Conservation (phyloP, 2,888 invertebrate species). For the Nomada ferruginata region DNA sequence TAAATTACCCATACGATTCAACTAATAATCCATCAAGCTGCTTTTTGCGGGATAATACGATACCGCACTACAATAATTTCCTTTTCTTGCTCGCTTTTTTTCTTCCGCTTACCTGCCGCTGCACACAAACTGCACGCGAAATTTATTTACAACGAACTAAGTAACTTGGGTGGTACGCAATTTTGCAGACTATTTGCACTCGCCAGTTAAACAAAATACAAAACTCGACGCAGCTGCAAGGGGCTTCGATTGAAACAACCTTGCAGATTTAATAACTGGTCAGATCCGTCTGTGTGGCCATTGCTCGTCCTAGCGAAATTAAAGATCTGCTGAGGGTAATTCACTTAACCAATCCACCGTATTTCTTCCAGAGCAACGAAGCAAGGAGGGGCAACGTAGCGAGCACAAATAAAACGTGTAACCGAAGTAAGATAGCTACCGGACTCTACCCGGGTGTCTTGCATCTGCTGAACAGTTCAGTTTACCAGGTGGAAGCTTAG, state of each 20-base stretch:
- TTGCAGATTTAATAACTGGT: constrained; percentile 24
- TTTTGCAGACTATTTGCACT: constrained; percentile 55
- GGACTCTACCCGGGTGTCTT: constrained; percentile 25
- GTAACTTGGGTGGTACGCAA: constrained; percentile 44
- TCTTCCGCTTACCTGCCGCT: constrained; percentile 16
- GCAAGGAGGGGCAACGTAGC: constrained; percentile 24
- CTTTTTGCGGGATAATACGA: constrained; percentile 37
- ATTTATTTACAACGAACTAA: constrained; percentile 43
- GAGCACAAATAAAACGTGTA: constrained; percentile 33
- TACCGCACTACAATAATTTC: background rate
- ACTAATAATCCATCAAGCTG: background rate
- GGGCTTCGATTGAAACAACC: constrained; percentile 57
- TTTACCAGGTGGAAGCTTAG: constrained; percentile 28
- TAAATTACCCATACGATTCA: constrained; percentile 22
- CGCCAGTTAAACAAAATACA: constrained; percentile 46
- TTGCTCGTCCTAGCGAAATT: constrained; percentile 62
- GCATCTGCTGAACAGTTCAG: constrained; percentile 8
- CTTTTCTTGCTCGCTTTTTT: background rate
- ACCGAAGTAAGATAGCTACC: constrained; percentile 6
- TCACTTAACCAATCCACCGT: constrained; percentile 67
- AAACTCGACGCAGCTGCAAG: constrained; percentile 26
- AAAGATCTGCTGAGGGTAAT: constrained; percentile 70
- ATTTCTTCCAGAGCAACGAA: constrained; percentile 59
- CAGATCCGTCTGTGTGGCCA: constrained; percentile 27
- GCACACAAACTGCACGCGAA: constrained; percentile 7